Evolutionary conservation across 1,140 invertebrate genomes (phyloP).

Genomic region (Caenorhabditis remanei): DNA sequence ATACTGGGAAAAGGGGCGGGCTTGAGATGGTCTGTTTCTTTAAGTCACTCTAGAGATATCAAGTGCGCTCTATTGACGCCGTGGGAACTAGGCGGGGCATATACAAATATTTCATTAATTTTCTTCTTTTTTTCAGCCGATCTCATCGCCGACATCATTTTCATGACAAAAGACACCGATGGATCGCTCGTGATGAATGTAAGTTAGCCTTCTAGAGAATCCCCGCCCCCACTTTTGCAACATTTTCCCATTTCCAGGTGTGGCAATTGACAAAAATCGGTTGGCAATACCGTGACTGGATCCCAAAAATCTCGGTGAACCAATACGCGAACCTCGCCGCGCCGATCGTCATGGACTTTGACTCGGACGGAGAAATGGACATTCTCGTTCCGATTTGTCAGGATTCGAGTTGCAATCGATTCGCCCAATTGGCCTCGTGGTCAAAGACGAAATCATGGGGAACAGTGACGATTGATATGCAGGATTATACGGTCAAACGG

Average conservation of each 20-base stretch:
- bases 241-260: constrained; percentile 32
- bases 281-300: constrained; percentile 28
- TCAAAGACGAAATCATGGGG: constrained; percentile 17
- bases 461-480: not conserved
- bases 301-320: not conserved
- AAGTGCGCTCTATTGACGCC: too few relatives aligned
- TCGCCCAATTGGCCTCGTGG: constrained; percentile 69
- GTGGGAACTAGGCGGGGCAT: too few relatives aligned
- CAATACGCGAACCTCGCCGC: constrained; percentile 66
- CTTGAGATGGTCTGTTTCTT: too few relatives aligned
- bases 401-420: constrained; percentile 65
- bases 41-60: too few relatives aligned
- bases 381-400: constrained; percentile 72
- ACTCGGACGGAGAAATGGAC: constrained; percentile 72
- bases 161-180: constrained; percentile 64
- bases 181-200: constrained; percentile 60
- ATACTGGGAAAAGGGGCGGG: too few relatives aligned
- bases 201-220: not conserved
- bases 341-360: constrained; percentile 72
- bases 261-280: constrained; percentile 62
- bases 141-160: constrained; percentile 73
- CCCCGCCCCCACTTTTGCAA: not conserved
- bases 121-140: constrained; percentile 62
- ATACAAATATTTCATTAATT: too few relatives aligned
- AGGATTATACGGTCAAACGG: constrained; percentile 61